These are phyloP conservation scores for Drosophila truncata DNA, from an alignment of 1,140 invertebrate genomes.

Conservation along the genomic window DNA sequence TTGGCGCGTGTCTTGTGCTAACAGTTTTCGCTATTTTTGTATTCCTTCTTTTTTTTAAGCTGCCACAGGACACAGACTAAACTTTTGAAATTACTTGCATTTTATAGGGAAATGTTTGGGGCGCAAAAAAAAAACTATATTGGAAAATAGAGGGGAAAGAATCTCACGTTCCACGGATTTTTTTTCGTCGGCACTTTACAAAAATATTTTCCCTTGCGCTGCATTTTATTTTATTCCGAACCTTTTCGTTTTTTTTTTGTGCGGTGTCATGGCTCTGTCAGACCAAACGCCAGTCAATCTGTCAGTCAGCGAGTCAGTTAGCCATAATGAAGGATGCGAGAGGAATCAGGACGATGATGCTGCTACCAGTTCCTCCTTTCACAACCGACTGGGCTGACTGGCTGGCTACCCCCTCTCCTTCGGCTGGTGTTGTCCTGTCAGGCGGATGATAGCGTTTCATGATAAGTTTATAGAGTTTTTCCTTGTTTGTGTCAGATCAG, in stretches of 20 bases:
- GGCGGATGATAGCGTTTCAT: slow-evolving; percentile 39
- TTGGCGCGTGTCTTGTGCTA: slow-evolving; percentile 73
- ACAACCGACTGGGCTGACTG: no score
- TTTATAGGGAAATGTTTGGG: slow-evolving; percentile 50
- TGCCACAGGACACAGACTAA: slow-evolving; percentile 59
- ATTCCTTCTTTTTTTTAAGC: slow-evolving; percentile 56
- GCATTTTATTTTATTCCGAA: slow-evolving; percentile 43
- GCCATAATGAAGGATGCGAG: slow-evolving; percentile 71
- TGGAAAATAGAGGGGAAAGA: slow-evolving; percentile 47
- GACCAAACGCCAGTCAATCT: slow-evolving; percentile 78
- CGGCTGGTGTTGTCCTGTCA: slow-evolving; percentile 33
- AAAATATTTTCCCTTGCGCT: slow-evolving; percentile 40
- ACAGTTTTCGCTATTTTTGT: slow-evolving; percentile 60
- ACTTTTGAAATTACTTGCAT: slow-evolving; percentile 76
- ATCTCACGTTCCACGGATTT: slow-evolving; percentile 24
- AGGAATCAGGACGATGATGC: slow-evolving; percentile 56
- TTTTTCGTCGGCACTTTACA: slow-evolving; percentile 12
- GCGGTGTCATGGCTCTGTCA: slow-evolving; percentile 67
- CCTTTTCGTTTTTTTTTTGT: slow-evolving; percentile 66
- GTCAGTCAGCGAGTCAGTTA: slow-evolving; percentile 80
- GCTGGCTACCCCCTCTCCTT: not conserved
- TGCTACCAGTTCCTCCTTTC: not conserved
- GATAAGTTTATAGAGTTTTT: slow-evolving; percentile 55
- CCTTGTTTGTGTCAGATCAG: slow-evolving; percentile 48
- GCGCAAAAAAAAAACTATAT: slow-evolving; percentile 34